phyloP scores from a whole-genome alignment of 2,113 vertebrate genomes.

The Ellobius talpinus region DNA sequence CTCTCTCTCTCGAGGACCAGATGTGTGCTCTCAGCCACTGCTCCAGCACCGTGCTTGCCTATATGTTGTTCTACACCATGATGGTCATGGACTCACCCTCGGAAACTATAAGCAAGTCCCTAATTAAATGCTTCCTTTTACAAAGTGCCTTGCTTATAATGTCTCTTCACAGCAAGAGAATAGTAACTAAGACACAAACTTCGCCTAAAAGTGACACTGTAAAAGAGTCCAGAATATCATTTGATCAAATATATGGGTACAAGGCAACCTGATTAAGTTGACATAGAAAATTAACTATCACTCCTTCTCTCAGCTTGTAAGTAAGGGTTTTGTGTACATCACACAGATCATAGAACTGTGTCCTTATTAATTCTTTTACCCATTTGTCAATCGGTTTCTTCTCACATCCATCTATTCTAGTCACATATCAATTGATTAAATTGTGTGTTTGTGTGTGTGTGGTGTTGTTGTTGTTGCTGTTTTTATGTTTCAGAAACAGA shows the following conservation, averaged over 20 bases:
- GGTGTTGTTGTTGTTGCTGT: background rate
- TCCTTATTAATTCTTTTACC: background rate
- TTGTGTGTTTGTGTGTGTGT: background rate
- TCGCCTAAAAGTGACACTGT: background rate
- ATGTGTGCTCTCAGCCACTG: background rate
- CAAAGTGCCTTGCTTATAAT: background rate
- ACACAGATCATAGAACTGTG: background rate
- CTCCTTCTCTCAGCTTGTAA: background rate
- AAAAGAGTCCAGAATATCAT: background rate
- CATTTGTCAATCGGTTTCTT: background rate
- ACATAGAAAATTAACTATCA: background rate
- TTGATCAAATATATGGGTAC: background rate
- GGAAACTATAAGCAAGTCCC: background rate
- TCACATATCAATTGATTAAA: background rate
- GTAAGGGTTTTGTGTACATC: background rate
- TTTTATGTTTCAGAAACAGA: background rate
- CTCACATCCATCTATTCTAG: background rate
- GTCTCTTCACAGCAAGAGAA: background rate
- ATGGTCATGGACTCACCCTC: background rate
- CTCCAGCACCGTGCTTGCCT: background rate
- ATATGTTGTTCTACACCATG: background rate
- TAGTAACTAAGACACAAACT: background rate
- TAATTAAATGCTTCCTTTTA: background rate
- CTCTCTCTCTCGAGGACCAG: background rate
- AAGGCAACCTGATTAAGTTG: background rate